Percentiles rank a stretch among this genome's conserved stretches.
These are phyloP conservation scores for Apodemia hepburni DNA, from an alignment of 2,888 invertebrate species.

Conservation along the genomic window DNA sequence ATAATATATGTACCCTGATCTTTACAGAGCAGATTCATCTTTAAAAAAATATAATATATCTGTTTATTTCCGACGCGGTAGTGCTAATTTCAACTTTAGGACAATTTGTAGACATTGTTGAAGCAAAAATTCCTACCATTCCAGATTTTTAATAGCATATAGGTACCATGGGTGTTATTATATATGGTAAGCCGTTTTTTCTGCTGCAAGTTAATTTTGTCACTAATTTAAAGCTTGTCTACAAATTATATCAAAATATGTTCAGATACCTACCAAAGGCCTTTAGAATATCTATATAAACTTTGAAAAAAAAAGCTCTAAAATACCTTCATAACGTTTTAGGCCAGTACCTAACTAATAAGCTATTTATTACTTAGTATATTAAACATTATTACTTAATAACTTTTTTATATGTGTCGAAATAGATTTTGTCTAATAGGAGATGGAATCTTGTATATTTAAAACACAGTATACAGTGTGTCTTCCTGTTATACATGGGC, in stretches of 20 bases:
- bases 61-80: neutral
- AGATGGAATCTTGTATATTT: slow-evolving; percentile 3
- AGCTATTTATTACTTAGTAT: neutral
- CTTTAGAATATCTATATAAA: neutral
- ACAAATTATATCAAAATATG: neutral
- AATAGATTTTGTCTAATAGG: slow-evolving; percentile 5
- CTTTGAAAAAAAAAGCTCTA: neutral
- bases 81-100: neutral
- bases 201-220: neutral
- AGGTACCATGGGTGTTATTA: too few species aligned
- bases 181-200: neutral
- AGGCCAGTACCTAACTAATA: slow-evolving; percentile 6
- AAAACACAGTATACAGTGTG: slow-evolving; percentile 4
- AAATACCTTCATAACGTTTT: neutral
- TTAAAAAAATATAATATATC: neutral
- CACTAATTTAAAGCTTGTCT: neutral
- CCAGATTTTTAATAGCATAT: neutral
- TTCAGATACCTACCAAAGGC: slow-evolving; percentile 6
- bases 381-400: slow-evolving; percentile 1
- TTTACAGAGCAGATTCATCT: neutral
- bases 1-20: too few species aligned
- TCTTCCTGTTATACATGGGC: slow-evolving; percentile 6
- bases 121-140: neutral
- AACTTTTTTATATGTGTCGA: neutral
- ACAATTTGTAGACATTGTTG: neutral